Conservation (phyloP, 1,140 invertebrate genomes). For the Mylabris phalerata region DNA sequence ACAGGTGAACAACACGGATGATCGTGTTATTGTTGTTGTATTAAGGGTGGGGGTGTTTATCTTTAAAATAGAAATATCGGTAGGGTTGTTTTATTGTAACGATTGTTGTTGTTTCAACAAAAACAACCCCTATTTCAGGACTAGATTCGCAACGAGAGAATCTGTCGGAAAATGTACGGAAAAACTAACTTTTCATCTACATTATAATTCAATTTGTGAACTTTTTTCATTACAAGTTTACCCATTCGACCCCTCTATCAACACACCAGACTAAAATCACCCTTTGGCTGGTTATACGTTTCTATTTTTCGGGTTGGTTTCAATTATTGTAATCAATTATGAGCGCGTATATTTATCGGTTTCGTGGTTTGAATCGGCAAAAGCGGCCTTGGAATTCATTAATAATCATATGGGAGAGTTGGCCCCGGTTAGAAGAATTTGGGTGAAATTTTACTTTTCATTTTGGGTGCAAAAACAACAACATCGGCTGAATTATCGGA, state of each 20-base stretch:
- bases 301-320: not conserved
- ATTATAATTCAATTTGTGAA: constrained; percentile 12
- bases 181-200: constrained; percentile 3
- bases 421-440: not conserved
- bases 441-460: constrained; percentile 9
- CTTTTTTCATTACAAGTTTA: constrained; percentile 11
- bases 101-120: no score
- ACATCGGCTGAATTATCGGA: no score
- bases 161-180: no score
- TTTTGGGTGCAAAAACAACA: not conserved
- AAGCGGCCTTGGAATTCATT: not conserved
- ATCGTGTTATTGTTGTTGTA: no score
- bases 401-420: not conserved
- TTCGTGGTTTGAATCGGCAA: not conserved
- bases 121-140: no score
- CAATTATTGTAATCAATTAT: not conserved
- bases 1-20: not conserved
- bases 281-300: no score
- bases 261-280: not conserved
- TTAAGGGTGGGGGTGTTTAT: no score
- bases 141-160: no score
- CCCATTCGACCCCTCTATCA: not conserved
- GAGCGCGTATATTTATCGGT: not conserved
- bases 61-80: no score
- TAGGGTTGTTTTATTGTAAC: no score